Percentiles rank a stretch among this genome's conserved stretches.
Conservation (phyloP, 2,888 invertebrate genomes). For the Sphecodes monilicornis region DNA sequence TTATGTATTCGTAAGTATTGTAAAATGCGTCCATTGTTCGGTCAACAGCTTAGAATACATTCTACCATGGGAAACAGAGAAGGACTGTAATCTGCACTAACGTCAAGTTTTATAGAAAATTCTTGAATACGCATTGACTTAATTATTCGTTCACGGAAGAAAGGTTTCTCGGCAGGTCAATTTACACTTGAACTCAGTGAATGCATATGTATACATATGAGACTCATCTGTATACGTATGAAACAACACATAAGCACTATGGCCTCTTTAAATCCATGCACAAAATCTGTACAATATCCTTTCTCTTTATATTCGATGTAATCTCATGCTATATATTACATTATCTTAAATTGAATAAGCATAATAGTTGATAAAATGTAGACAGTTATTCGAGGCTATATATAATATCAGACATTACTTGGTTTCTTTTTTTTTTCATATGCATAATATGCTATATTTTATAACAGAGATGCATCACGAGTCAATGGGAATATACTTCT, state of each 20-base stretch:
- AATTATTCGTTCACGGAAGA: constrained; percentile 50
- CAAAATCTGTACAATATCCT: constrained; percentile 66
- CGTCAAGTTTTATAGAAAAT: constrained; percentile 71
- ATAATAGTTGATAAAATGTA: constrained; percentile 65
- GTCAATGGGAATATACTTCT: constrained; percentile 69
- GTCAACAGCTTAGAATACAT: not conserved
- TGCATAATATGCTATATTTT: constrained; percentile 36
- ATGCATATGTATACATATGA: constrained; percentile 24
- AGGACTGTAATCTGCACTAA: constrained; percentile 66
- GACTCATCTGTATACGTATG: constrained; percentile 7
- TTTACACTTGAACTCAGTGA: constrained; percentile 52
- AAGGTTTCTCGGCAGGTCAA: constrained; percentile 48
- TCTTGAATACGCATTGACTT: constrained; percentile 46
- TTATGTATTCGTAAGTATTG: not conserved
- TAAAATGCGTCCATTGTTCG: not conserved
- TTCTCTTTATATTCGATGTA: constrained; percentile 61
- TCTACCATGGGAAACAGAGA: not conserved
- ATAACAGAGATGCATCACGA: constrained; percentile 57
- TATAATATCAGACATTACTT: constrained; percentile 61
- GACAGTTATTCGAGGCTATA: constrained; percentile 66
- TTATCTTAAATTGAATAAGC: constrained; percentile 66
- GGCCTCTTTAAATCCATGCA: constrained; percentile 72
- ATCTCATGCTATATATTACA: constrained; percentile 69
- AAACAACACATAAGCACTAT: constrained; percentile 68
- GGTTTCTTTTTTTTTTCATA: constrained; percentile 23